A percentile compares a stretch with the other conserved stretches of the same genome.
Evolutionary conservation across 2,888 invertebrate genomes (phyloP).

Genomic region (Nephrotoma appendiculata): DNA sequence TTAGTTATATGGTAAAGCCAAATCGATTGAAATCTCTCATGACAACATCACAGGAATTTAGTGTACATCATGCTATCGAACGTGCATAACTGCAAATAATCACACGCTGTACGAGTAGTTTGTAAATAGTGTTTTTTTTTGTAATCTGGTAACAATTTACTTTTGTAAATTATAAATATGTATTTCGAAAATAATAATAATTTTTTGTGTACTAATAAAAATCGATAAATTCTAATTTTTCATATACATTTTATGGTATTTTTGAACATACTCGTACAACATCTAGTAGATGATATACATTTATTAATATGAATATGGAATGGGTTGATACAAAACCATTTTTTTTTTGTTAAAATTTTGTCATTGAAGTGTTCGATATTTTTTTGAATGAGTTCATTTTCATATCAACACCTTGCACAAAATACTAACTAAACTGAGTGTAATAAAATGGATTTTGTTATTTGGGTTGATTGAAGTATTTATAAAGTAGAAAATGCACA

Average conservation of each 20-base stretch:
- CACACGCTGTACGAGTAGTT: too few species aligned
- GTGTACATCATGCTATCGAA: neutral
- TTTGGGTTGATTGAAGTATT: neutral
- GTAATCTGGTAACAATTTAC: neutral
- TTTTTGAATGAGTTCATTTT: neutral
- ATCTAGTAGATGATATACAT: neutral
- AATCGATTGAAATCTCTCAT: neutral
- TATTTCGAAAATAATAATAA: neutral
- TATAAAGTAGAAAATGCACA: too few species aligned
- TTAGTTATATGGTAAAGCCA: neutral
- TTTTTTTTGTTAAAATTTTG: neutral
- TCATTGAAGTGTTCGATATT: neutral
- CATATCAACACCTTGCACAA: neutral
- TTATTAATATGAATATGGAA: neutral
- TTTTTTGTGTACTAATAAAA: neutral
- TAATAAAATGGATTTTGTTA: neutral
- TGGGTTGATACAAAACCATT: neutral
- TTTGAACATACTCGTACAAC: neutral
- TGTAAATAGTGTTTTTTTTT: neutral
- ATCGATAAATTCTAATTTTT: neutral
- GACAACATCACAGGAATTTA: neutral
- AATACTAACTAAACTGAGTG: neutral
- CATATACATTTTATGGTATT: neutral
- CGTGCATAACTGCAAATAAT: neutral
- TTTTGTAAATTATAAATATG: neutral